Base-by-base conservation (phyloP, 2,797 vertebrate species). In the Zalophus californianus region DNA sequence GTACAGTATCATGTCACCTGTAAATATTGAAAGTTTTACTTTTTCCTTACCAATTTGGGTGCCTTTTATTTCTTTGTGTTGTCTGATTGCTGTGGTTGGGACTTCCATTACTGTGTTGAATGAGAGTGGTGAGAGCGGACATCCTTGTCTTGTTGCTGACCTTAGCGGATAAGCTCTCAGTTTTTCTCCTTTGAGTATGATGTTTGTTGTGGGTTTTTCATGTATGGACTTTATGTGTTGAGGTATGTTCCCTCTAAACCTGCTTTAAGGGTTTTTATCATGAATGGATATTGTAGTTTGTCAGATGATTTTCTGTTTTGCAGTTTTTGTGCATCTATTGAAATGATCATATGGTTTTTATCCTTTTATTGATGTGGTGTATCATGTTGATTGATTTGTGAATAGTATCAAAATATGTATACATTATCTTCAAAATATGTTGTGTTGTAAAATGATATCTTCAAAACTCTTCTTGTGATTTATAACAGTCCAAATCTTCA, bases 401-500 rank as follows among this genome's bases (percentile, higher is more conserved):
- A 73, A 27, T 73, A 73, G 5, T 41, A 12, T 44, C 44, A 44
- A 44, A 44, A 44, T 52, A 68, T 80, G 41, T 79, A 88, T 94
- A 50, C 18, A 87, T 96, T 96, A 25, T 79, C 29, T 73, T 77
- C 50, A 79, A 56, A 91, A 91, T 83, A 48, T 70, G 62, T 68
- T 84, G 35, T 86, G 8, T 86, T 73, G 54, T 70, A 90, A 93
- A 96, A 32, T 60, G 68, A 35, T 72, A 92, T 64, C 52, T 96
- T 29, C 3, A 72, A 62, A 95, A 85, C 56, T 96, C 38, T 89
- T 92, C 52, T 89, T 94, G 50, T 89, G 27, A 15, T 72, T 93
- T 85, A 13, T 16, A 94, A 1, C 52, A 83, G 14, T 85, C 4
- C 1, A 90, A 3, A 64, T 96, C 29, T 85, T 88, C 6, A 86